A percentile compares a stretch with the other conserved stretches of the same genome.
Conservation (phyloP, 1,140 invertebrate genomes). For the Caenorhabditis briggsae region DNA sequence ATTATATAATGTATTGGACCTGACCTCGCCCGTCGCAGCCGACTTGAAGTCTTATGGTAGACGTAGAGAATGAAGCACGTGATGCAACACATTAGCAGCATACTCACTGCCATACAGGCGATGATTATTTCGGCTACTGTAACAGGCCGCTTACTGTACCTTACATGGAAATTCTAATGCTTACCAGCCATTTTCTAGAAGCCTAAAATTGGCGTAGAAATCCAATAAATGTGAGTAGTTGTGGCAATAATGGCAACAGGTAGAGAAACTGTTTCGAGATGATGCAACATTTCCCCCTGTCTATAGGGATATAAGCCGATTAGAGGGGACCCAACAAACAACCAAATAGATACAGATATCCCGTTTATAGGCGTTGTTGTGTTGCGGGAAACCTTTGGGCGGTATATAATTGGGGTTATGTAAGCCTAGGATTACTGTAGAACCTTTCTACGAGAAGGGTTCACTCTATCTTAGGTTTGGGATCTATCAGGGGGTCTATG, state of each 20-base stretch:
- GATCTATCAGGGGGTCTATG: too few relatives aligned
- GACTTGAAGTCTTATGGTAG: constrained; percentile 54
- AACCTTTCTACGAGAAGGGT: too few relatives aligned
- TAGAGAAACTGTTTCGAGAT: constrained; percentile 8
- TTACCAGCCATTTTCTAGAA: constrained; percentile 19
- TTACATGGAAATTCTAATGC: neutral
- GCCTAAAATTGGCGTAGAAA: too few relatives aligned
- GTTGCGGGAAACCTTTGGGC: neutral
- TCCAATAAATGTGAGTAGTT: neutral
- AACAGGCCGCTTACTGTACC: neutral
- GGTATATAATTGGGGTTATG: too few relatives aligned
- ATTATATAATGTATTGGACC: neutral
- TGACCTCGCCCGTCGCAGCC: constrained; percentile 48
- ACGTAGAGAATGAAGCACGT: constrained; percentile 51
- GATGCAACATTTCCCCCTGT: constrained; percentile 20
- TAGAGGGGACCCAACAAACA: neutral
- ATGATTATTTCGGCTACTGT: constrained; percentile 54
- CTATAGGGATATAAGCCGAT: constrained; percentile 46
- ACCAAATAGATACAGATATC: neutral
- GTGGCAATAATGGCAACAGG: neutral
- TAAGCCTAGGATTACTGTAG: too few relatives aligned
- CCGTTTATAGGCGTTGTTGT: constrained; percentile 24
- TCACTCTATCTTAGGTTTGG: too few relatives aligned
- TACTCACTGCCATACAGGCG: constrained; percentile 34
- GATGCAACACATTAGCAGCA: constrained; percentile 50